Conservation (phyloP, 2,113 vertebrate genomes). For the Cyprinodon brontotheroides region DNA sequence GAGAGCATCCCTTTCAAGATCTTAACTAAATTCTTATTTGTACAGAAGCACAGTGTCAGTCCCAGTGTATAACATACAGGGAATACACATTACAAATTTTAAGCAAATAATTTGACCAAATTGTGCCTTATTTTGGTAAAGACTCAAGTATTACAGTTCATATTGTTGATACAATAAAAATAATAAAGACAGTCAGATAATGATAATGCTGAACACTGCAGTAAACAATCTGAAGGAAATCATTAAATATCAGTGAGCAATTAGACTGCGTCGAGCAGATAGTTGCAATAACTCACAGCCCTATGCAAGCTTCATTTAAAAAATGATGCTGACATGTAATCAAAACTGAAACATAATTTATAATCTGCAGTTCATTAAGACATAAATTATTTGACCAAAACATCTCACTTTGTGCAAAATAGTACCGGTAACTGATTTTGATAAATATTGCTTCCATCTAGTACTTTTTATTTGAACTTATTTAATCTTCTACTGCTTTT, state of each 20-base stretch:
- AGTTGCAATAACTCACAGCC: background rate
- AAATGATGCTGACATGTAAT: slow-evolving; percentile 15
- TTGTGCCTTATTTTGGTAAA: background rate
- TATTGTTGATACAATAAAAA: background rate
- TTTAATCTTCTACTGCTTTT: slow-evolving; percentile 7
- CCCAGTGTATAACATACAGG: slow-evolving; percentile 11
- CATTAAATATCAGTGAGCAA: slow-evolving; percentile 47
- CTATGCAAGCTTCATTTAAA: background rate
- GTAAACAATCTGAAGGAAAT: background rate
- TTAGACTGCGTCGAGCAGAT: background rate
- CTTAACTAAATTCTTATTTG: background rate
- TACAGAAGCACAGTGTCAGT: slow-evolving; percentile 41
- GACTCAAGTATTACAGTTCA: background rate
- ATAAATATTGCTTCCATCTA: slow-evolving; percentile 1
- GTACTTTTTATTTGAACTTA: background rate
- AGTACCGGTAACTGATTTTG: slow-evolving; percentile 14
- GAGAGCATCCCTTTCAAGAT: slow-evolving; percentile 22
- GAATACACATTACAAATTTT: background rate
- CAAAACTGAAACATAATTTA: background rate
- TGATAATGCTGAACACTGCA: background rate
- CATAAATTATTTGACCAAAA: slow-evolving; percentile 25
- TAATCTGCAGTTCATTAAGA: background rate
- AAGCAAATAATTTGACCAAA: background rate
- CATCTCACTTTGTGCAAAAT: slow-evolving; percentile 41
- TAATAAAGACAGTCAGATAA: background rate